A percentile compares a stretch with the other conserved stretches of the same genome.
phyloP scores from a whole-genome alignment of 2,113 vertebrate species.

The Mus pahari region DNA sequence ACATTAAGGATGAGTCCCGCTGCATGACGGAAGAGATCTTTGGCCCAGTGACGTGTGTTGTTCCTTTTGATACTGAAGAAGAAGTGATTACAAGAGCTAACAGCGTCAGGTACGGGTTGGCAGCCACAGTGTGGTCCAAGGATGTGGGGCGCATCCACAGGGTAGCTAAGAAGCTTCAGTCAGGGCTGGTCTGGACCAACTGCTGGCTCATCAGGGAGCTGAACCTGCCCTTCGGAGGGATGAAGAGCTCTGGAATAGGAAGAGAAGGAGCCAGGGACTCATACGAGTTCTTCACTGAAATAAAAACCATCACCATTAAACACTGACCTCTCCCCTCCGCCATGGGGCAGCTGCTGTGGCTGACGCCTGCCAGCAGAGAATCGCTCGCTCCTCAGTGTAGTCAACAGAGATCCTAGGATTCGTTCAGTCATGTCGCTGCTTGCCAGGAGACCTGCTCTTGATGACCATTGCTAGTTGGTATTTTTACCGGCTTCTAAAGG shows the following conservation, averaged over 20 bases:
- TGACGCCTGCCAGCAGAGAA: neutral
- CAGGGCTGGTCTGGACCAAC: constrained; percentile 97
- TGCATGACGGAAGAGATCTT: constrained; percentile 99
- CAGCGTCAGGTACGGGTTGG: constrained; percentile 92
- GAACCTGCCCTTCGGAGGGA: constrained; percentile 97
- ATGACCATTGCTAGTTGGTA: neutral
- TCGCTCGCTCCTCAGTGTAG: fast-evolving
- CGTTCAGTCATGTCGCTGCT: neutral
- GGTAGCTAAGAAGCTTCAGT: constrained; percentile 91
- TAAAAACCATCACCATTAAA: constrained; percentile 96
- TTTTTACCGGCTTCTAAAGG: neutral
- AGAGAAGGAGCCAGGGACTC: constrained; percentile 97
- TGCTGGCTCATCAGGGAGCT: constrained; percentile 98
- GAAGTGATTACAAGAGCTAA: constrained; percentile 94
- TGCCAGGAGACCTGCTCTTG: neutral
- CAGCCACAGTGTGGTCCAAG: constrained; percentile 93
- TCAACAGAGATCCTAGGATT: neutral
- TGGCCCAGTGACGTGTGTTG: constrained; percentile 95
- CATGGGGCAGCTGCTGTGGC: fast-evolving
- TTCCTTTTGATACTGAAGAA: constrained; percentile 94
- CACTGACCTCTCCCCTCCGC: constrained; percentile 89
- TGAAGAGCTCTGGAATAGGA: constrained; percentile 96
- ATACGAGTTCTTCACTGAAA: constrained; percentile 97
- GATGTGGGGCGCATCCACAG: constrained; percentile 92
- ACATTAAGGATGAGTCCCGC: constrained; percentile 90